Evolutionary conservation across 2,888 invertebrate genomes (phyloP).

Genomic region (Atrina japonica): DNA sequence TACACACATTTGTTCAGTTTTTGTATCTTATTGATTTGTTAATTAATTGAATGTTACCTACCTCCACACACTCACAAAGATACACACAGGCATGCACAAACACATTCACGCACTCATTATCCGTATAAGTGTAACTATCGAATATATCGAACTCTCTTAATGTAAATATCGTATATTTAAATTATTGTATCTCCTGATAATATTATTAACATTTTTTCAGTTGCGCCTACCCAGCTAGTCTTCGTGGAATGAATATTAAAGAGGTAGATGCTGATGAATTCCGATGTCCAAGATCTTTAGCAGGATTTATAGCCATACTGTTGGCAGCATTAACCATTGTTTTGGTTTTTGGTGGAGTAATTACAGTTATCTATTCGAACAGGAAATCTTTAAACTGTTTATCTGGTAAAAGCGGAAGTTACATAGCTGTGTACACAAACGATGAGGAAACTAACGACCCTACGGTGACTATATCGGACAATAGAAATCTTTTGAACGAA

Average conservation of each 20-base stretch:
- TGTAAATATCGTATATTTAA: no score
- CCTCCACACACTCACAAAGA: no score
- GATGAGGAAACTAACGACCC: not conserved
- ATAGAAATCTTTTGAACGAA: slow-evolving; percentile 6
- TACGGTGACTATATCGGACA: slow-evolving; percentile 5
- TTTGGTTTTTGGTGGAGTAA: slow-evolving; percentile 2
- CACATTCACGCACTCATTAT: no score
- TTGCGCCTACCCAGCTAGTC: slow-evolving; percentile 21
- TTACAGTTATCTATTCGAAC: slow-evolving; percentile 16
- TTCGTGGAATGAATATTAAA: slow-evolving; percentile 16
- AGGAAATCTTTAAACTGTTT: not conserved
- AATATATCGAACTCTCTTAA: no score
- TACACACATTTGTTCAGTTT: no score
- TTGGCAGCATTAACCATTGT: slow-evolving; percentile 7
- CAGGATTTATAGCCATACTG: slow-evolving; percentile 9
- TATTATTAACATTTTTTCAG: slow-evolving; percentile 17
- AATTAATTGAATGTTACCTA: no score
- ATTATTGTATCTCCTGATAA: no score
- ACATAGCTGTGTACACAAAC: slow-evolving; percentile 24
- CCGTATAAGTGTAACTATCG: no score
- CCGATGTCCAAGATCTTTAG: slow-evolving; percentile 9
- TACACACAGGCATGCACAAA: no score
- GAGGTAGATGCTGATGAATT: slow-evolving; percentile 15
- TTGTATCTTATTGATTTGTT: no score
- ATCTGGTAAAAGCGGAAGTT: slow-evolving; percentile 5